Evolutionary conservation across 2,888 invertebrate species (phyloP).

Genomic region (Adelognathus sp.): DNA sequence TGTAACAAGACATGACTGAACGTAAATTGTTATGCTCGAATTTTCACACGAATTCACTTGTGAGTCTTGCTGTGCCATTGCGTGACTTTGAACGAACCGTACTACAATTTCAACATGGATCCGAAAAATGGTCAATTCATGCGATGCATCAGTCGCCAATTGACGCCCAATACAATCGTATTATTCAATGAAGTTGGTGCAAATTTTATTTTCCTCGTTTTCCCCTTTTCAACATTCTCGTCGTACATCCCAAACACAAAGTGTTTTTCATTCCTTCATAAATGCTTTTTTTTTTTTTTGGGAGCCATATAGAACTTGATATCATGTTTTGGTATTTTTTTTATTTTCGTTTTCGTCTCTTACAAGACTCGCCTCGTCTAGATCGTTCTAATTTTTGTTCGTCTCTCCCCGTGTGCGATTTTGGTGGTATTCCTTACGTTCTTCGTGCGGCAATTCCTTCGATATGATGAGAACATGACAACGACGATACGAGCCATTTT

Average conservation of each 20-base stretch:
- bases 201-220: background rate
- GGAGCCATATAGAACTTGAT: constrained; percentile 8
- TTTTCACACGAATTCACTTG: constrained; percentile 50
- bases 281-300: background rate
- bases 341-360: background rate
- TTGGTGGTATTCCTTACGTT: constrained; percentile 1
- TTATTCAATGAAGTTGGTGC: constrained; percentile 37
- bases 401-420: background rate
- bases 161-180: constrained; percentile 8
- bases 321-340: constrained; percentile 33
- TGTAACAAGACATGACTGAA: background rate
- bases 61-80: constrained; percentile 61
- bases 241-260: constrained; percentile 1
- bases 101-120: constrained; percentile 62
- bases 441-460: constrained; percentile 9
- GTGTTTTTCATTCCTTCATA: too few species aligned
- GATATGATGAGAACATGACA: constrained; percentile 57
- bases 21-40: background rate
- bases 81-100: constrained; percentile 64
- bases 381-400: background rate
- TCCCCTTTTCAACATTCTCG: background rate
- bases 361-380: constrained; percentile 12
- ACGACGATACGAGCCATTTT: constrained; percentile 26
- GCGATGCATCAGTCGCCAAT: constrained; percentile 29
- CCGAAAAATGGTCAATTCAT: constrained; percentile 54